These are phyloP conservation scores for Pseudochirops corinnae DNA, from an alignment of 2,797 vertebrate species.

Conservation along the genomic window DNA sequence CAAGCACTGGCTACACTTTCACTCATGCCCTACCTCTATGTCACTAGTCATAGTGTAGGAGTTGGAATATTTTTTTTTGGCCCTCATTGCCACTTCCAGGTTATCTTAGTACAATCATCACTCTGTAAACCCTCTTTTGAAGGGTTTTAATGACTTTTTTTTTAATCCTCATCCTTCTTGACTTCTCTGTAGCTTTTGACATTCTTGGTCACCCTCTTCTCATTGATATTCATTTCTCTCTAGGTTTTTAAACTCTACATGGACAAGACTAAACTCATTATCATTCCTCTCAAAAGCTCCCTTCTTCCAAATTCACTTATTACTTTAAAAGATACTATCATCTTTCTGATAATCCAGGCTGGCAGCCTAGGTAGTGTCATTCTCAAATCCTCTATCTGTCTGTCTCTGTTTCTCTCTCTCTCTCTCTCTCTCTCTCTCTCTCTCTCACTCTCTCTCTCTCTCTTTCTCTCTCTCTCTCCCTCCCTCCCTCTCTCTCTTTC, in stretches of 20 bases:
- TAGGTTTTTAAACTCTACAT: neutral
- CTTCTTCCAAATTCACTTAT: neutral
- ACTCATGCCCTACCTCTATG: neutral
- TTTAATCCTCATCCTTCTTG: neutral
- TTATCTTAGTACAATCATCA: neutral
- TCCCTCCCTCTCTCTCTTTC: too few relatives aligned
- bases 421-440: neutral
- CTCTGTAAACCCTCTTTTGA: neutral
- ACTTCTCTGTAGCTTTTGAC: neutral
- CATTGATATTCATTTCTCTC: neutral
- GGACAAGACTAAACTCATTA: neutral
- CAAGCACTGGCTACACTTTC: neutral
- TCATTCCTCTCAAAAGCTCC: neutral
- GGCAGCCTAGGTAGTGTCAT: neutral
- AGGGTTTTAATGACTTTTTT: neutral
- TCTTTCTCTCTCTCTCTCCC: too few relatives aligned
- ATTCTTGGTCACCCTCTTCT: neutral
- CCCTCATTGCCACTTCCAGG: neutral
- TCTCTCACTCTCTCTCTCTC: too few relatives aligned
- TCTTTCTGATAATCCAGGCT: neutral
- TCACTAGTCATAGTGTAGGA: neutral
- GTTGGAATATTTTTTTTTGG: neutral
- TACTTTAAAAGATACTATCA: neutral
- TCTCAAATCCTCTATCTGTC: neutral
- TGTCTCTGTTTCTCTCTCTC: neutral